A percentile compares a stretch with the other conserved stretches of the same genome.
phyloP scores from a whole-genome alignment of 2,888 invertebrate genomes.

The Ochropacha duplaris region DNA sequence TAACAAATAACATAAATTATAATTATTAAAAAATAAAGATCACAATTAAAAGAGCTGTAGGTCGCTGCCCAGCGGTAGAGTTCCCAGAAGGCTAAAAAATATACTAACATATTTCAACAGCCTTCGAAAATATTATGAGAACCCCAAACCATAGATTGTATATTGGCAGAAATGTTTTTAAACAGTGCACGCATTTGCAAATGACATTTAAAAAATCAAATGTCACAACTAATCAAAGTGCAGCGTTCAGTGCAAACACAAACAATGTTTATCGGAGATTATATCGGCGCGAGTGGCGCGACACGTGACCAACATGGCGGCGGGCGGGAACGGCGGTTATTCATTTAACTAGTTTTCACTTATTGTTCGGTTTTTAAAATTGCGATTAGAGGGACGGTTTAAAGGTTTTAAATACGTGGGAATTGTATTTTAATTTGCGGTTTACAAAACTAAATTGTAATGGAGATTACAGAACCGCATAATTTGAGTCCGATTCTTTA shows the following conservation, averaged over 20 bases:
- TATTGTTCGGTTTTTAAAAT: conserved; percentile 57
- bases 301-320: conserved; percentile 10
- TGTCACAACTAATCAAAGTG: conserved; percentile 20
- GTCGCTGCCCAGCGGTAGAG: too few relatives aligned
- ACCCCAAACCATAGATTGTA: too few relatives aligned
- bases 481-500: too few relatives aligned
- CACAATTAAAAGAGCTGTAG: too few relatives aligned
- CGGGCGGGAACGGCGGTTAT: conserved; percentile 26
- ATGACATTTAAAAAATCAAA: conserved; percentile 26
- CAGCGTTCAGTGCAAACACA: neutral
- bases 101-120: too few relatives aligned
- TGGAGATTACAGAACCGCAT: too few relatives aligned
- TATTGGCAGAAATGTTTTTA: too few relatives aligned
- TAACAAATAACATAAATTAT: too few relatives aligned
- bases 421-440: neutral
- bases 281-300: conserved; percentile 10
- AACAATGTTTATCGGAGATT: conserved; percentile 9
- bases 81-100: too few relatives aligned
- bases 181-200: conserved; percentile 15
- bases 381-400: conserved; percentile 14
- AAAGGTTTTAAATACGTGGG: conserved; percentile 12
- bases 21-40: too few relatives aligned
- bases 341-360: conserved; percentile 46
- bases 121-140: too few relatives aligned
- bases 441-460: conserved; percentile 13